phyloP scores from a whole-genome alignment of 2,888 invertebrate species.

The Drosophila kuntzei region DNA sequence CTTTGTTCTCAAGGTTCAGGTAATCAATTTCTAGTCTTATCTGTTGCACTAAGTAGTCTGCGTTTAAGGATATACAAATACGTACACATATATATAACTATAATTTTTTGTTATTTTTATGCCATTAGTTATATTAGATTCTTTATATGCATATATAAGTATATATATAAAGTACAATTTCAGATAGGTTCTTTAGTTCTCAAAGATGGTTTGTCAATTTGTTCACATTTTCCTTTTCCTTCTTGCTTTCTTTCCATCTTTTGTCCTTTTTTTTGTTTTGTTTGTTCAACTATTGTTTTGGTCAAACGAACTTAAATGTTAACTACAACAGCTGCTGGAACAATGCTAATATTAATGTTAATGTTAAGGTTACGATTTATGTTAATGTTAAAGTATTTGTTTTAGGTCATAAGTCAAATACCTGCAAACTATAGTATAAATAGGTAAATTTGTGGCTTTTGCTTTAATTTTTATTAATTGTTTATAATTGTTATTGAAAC shows the following conservation, averaged over 20 bases:
- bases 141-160: conserved; percentile 19
- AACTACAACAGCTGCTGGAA: conserved; percentile 47
- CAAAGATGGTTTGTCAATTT: conserved; percentile 16
- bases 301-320: conserved; percentile 54
- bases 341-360: conserved; percentile 35
- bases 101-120: conserved; percentile 24
- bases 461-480: conserved; percentile 37
- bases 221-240: conserved; percentile 4
- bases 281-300: conserved; percentile 30
- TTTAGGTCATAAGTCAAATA: conserved; percentile 45
- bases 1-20: conserved; percentile 80
- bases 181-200: conserved; percentile 43
- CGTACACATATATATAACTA: conserved; percentile 29
- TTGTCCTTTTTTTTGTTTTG: not conserved
- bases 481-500: conserved; percentile 42
- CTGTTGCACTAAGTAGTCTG: conserved; percentile 81
- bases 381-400: conserved; percentile 29
- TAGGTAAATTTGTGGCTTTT: conserved; percentile 65
- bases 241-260: conserved; percentile 2
- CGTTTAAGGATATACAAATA: conserved; percentile 52
- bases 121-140: conserved; percentile 19
- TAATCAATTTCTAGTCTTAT: conserved; percentile 80
- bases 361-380: conserved; percentile 15
- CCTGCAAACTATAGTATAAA: conserved; percentile 61
- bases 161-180: conserved; percentile 54